Evolutionary conservation across 2,888 invertebrate genomes (phyloP).

Genomic region (Coelopa pilipes): DNA sequence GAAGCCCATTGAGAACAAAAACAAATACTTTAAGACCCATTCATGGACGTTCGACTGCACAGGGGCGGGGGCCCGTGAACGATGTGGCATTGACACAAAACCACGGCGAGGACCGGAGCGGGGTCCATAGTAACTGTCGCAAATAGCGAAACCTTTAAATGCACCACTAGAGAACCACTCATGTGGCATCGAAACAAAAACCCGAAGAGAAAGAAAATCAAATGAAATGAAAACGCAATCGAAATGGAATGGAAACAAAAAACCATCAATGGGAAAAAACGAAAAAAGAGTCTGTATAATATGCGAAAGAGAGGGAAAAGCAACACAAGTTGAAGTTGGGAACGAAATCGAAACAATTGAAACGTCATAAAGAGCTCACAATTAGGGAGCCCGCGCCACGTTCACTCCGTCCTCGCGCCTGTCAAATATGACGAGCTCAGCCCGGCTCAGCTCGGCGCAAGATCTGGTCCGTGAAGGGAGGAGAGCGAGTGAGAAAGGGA

Average conservation of each 20-base stretch:
- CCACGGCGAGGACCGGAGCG: neutral
- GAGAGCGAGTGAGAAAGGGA: too few species aligned
- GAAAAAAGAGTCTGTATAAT: neutral
- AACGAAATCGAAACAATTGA: conserved; percentile 56
- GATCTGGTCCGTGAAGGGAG: neutral
- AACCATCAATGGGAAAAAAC: conserved; percentile 34
- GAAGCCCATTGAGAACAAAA: conserved; percentile 15
- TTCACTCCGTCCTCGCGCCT: conserved; percentile 44
- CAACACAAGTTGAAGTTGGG: too few species aligned
- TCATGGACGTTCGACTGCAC: neutral
- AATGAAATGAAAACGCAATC: conserved; percentile 55
- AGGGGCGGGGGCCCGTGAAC: neutral
- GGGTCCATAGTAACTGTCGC: conserved; percentile 52
- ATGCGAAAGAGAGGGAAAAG: too few species aligned
- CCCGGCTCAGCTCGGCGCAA: conserved; percentile 22
- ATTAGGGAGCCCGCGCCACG: conserved; percentile 47
- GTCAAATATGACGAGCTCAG: conserved; percentile 61
- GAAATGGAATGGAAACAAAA: conserved; percentile 55
- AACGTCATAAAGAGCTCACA: conserved; percentile 61
- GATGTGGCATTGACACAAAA: conserved; percentile 26
- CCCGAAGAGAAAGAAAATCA: conserved; percentile 20
- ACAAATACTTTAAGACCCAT: conserved; percentile 31
- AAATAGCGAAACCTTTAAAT: conserved; percentile 60
- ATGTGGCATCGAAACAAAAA: conserved; percentile 27
- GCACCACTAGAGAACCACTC: conserved; percentile 57